Base-by-base conservation (phyloP, 2,797 vertebrate species). In the Phoeniculus purpureus region DNA sequence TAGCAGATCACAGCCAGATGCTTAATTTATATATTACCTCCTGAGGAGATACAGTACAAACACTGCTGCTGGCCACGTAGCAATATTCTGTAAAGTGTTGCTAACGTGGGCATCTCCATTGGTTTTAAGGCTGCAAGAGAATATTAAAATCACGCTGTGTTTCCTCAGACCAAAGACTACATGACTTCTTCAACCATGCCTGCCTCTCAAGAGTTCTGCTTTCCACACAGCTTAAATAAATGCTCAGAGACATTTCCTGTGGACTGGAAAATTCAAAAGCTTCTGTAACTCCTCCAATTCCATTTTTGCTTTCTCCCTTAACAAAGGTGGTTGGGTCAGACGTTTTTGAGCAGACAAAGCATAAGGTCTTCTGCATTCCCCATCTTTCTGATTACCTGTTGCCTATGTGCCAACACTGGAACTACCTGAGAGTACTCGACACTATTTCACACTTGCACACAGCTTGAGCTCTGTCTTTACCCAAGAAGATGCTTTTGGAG, bases 401-500 rank as follows among this genome's bases (percentile, higher is more conserved):
- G 75, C 15, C 15, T 13, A 3, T 6, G 10, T 61, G 29, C 16
- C 34, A 22, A 4, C 16, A 29, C 29, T 58, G 29, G 29, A 60
- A 52, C 27, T 25, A 48, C 12, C 17, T 23, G 43, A 22, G 12
- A 10, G 3, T 40, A 14, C 60, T 32, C 64, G 67, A 9, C 21
- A 20, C 21, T 17, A 6, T 52, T 43, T 19, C 0, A 0, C 5
- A 27, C 4, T 40, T 2, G 1, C 23, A 61, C 20, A 34, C 6
- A 25, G n/a, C 26, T 27, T 29, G 65, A 62, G 7, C 22, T 14
- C 29, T 64, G 15, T 23, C 27, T 34, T 6, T 48, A 58, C 3
- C 16, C 29, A n/a, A 16, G 12, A 17, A 67, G 23, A 54, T 3
- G 2, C 12, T 66, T 21, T 9, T 37, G 50, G 15, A 74, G 13